Conservation (phyloP, 2,797 vertebrate species). For the Borostomias antarcticus region DNA sequence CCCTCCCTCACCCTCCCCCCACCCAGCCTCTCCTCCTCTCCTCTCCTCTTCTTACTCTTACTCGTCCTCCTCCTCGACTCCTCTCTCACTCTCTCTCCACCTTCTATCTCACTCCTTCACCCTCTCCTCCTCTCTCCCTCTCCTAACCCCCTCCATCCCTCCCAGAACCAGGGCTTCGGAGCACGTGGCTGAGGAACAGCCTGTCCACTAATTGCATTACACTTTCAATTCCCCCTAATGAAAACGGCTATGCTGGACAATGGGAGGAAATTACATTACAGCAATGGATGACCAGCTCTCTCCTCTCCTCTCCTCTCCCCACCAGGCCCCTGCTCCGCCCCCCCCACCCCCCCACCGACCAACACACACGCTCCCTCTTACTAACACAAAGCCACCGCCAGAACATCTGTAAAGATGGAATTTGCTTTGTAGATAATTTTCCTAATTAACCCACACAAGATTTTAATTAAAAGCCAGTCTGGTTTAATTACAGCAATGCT, state of each 20-base stretch:
- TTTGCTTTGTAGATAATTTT: constrained; percentile 69
- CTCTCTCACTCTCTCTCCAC: neutral
- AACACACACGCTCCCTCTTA: constrained; percentile 9
- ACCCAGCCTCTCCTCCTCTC: neutral
- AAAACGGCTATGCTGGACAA: constrained; percentile 67
- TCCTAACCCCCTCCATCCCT: constrained; percentile 21
- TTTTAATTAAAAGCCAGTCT: constrained; percentile 72
- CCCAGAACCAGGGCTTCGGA: constrained; percentile 28
- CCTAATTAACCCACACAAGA: constrained; percentile 74
- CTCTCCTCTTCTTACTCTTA: neutral
- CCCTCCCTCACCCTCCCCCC: neutral
- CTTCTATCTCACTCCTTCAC: neutral
- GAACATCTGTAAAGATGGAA: constrained; percentile 69
- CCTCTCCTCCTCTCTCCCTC: neutral
- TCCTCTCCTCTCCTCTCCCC: constrained; percentile 15
- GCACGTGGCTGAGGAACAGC: constrained; percentile 49
- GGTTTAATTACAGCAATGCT: constrained; percentile 68
- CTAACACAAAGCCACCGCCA: constrained; percentile 38
- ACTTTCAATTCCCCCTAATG: constrained; percentile 61
- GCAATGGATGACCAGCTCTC: constrained; percentile 51
- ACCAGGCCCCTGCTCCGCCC: neutral
- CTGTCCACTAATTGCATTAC: constrained; percentile 58
- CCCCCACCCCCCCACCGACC: neutral
- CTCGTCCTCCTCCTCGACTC: neutral
- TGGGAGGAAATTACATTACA: constrained; percentile 66